phyloP scores from a whole-genome alignment of 2,888 invertebrate genomes.

The Phengaris arion region DNA sequence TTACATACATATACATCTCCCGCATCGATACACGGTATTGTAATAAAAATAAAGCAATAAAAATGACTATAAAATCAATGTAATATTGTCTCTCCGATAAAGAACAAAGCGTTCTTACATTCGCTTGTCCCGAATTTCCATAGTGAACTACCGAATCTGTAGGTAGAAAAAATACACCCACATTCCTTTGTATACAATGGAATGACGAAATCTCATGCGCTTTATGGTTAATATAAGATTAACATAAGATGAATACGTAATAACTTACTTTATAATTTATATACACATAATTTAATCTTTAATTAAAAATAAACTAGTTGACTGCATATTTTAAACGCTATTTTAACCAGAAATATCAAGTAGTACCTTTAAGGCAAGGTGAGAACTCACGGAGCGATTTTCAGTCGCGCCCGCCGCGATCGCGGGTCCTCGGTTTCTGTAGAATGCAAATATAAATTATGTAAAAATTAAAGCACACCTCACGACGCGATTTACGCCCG shows the following conservation, averaged over 20 bases:
- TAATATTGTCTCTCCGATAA: not conserved
- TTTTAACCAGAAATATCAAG: not conserved
- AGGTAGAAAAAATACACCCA: conserved; percentile 9
- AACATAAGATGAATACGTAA: not conserved
- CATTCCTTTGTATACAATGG: conserved; percentile 14
- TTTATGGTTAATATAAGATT: conserved; percentile 6
- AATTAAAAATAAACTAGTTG: not conserved
- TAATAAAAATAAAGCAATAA: conserved; percentile 12
- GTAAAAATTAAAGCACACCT: no score
- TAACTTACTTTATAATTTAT: no score
- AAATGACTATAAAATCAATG: conserved; percentile 18
- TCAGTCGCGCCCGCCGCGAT: no score
- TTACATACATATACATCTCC: not conserved
- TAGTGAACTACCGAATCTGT: not conserved
- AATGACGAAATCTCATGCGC: not conserved
- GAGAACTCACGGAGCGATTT: no score
- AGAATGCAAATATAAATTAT: no score
- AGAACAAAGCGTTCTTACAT: not conserved
- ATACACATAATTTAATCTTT: not conserved
- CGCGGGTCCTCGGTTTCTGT: no score
- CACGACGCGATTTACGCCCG: no score
- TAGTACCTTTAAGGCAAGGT: no score
- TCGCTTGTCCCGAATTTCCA: not conserved
- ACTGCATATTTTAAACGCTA: not conserved
- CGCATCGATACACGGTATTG: not conserved